phyloP scores from a whole-genome alignment of 1,140 invertebrate species.

The Macrocentrus cingulum region DNA sequence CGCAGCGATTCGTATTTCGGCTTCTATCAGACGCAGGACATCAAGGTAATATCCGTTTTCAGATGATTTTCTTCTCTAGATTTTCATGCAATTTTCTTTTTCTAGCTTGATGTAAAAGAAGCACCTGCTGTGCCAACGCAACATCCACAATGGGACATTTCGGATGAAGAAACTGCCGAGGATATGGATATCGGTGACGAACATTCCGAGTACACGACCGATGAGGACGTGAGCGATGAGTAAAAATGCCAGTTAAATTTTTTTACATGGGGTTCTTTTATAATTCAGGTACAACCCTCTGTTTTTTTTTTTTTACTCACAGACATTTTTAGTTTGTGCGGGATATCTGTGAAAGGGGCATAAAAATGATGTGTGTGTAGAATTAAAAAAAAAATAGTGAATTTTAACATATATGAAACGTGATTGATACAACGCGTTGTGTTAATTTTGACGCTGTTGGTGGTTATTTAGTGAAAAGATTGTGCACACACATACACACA shows the following conservation, averaged over 20 bases:
- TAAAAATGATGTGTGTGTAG: too few relatives aligned
- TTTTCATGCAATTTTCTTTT: slow-evolving; percentile 32
- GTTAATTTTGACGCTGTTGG: slow-evolving; percentile 59
- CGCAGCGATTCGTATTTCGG: slow-evolving; percentile 91
- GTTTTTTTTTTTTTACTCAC: too few relatives aligned
- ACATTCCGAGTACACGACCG: slow-evolving; percentile 72
- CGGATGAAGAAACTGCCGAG: slow-evolving; percentile 88
- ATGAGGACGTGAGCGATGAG: slow-evolving; percentile 68
- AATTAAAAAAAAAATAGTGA: too few relatives aligned
- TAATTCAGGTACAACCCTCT: background rate
- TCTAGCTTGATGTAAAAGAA: slow-evolving; percentile 90
- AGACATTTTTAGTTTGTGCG: too few relatives aligned
- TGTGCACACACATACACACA: slow-evolving; percentile 54
- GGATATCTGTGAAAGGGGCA: too few relatives aligned
- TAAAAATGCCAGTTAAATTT: slow-evolving; percentile 40
- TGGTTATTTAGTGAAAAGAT: slow-evolving; percentile 49
- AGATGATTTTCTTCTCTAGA: slow-evolving; percentile 20
- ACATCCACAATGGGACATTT: slow-evolving; percentile 95
- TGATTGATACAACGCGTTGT: too few relatives aligned
- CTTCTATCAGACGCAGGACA: slow-evolving; percentile 87
- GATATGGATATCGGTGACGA: slow-evolving; percentile 69
- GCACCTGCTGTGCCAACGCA: slow-evolving; percentile 85
- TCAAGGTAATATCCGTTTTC: too few relatives aligned
- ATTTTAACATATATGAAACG: too few relatives aligned
- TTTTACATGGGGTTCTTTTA: slow-evolving; percentile 25